Evolutionary conservation across 2,888 invertebrate genomes (phyloP), one percentile per base, ranked within the genome.

Genomic region (Leptopilina myrica): DNA sequence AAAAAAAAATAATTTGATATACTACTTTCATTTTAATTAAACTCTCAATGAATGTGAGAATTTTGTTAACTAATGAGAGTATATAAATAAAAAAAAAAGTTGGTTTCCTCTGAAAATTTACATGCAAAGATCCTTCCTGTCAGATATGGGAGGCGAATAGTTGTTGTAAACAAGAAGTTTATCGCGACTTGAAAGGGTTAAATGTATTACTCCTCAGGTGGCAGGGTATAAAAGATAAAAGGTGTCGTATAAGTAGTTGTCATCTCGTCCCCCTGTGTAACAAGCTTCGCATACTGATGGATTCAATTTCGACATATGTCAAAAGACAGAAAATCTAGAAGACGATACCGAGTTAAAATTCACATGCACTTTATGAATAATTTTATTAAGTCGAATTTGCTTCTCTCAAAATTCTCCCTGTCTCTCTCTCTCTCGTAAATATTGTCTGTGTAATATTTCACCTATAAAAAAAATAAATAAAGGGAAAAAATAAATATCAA

Each of bases 241-340:
- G 33, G 73, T n/a, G 20, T n/a, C 49, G 33, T 33, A 53, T 69
- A 69, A 69, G 56, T n/a, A 73, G 69, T 53, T 73, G 73, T 73
- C 73, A 73, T 73, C 73, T 56, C 56, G 8, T n/a, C 56, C 73
- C 26, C 56, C 3, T n/a, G 26, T 75, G 26, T 75, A 64, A 62
- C 56, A 59, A 64, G 59, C 56, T 76, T 76, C 79, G 81, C 80
- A 76, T 64, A 69, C 64, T 81, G 64, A 80, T 69, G 78, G 78
- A 81, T 83, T 81, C 73, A 81, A 84, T 84, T 84, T 77, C 69
- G 79, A 80, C 33, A n/a, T 76, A 59, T 80, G 73, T 26, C 64
- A 15, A 80, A 64, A 20, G 20, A 20, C 5, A 8, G 4, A 33
- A 33, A 33, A 33, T 33, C 33, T 3, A 33, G 33, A 33, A 33